Evolutionary conservation across 1,140 invertebrate genomes (phyloP).

Genomic region (Glossosoma conforme): DNA sequence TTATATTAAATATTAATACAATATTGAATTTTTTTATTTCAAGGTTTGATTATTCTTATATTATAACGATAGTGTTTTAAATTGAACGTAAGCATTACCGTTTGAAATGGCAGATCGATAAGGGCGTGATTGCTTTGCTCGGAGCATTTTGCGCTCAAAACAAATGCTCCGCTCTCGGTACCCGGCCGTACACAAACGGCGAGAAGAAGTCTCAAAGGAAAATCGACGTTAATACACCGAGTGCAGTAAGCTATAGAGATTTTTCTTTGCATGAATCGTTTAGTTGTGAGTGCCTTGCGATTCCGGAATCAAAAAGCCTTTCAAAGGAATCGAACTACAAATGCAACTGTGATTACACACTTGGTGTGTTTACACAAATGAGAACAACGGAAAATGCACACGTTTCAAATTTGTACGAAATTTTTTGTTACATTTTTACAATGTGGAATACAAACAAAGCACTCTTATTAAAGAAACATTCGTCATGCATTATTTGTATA

Average conservation of each 20-base stretch:
- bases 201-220: not conserved
- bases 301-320: not conserved
- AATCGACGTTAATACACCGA: conserved; percentile 2
- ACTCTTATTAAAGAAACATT: no score
- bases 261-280: not conserved
- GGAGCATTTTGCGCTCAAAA: not conserved
- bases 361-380: conserved; percentile 1
- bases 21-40: no score
- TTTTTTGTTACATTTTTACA: no score
- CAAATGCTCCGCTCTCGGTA: no score
- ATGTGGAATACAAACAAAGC: no score
- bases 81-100: no score
- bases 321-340: conserved; percentile 1
- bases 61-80: no score
- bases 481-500: no score
- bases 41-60: no score
- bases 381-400: not conserved
- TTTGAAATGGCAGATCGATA: no score
- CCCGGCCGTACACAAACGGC: no score
- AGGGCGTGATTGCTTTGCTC: not conserved
- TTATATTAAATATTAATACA: no score
- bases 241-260: not conserved
- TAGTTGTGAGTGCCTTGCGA: not conserved
- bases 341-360: not conserved
- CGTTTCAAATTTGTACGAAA: not conserved